A percentile compares a stretch with the other conserved stretches of the same genome.
Evolutionary conservation across 2,113 vertebrate species (phyloP).

Genomic region (Saccopteryx bilineata): DNA sequence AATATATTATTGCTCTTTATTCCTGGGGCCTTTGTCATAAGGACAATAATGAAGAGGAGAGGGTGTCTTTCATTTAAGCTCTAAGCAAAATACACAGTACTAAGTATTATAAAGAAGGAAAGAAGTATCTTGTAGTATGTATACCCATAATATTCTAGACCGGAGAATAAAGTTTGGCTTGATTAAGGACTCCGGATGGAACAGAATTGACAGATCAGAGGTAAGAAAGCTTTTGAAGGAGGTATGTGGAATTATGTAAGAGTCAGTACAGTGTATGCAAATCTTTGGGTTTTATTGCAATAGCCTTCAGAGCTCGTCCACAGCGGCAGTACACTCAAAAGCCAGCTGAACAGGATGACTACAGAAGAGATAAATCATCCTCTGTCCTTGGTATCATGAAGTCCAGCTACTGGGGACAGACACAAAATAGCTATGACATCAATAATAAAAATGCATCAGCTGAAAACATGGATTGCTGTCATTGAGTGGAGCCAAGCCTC

Average conservation of each 20-base stretch:
- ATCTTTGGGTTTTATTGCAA: not conserved
- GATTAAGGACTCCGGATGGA: not conserved
- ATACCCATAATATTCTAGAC: not conserved
- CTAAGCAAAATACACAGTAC: not conserved
- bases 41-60: not conserved
- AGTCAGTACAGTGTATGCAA: not conserved
- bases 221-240: not conserved
- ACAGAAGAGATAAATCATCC: not conserved
- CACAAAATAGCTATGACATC: not conserved
- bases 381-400: not conserved
- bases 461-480: not conserved
- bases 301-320: not conserved
- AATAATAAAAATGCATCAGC: not conserved
- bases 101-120: not conserved
- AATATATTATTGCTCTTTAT: not conserved
- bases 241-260: not conserved
- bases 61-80: not conserved
- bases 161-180: not conserved
- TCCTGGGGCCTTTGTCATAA: not conserved
- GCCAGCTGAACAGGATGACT: not conserved
- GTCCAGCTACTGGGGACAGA: not conserved
- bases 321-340: not conserved
- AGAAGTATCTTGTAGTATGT: not conserved
- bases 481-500: not conserved
- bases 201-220: not conserved